Evolutionary conservation across 2,888 invertebrate genomes (phyloP), one percentile per base, ranked within the genome.

Genomic region (Drosophila bunnanda): DNA sequence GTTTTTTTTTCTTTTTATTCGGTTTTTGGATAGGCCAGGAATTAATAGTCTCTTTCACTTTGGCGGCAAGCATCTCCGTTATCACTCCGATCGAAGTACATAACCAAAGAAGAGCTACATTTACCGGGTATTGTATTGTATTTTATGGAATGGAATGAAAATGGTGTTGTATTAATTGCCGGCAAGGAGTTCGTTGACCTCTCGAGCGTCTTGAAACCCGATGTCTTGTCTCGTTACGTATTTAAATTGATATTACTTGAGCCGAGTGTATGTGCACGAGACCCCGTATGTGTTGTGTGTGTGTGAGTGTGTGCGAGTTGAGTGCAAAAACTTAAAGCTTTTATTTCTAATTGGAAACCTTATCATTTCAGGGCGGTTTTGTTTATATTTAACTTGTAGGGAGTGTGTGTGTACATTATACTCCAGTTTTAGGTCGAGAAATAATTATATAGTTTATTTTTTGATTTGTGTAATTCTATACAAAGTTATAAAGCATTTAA

Each of bases 101-200:
- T 67, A 69, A 34, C 70, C 38, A 13, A 34, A 34, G 48, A 64
- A 36, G 32, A 65, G 64, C 64, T 64, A 62, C 62, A 64, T 46
- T 62, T 25, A 22, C 32, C 17, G 28, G 25, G 32, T 43, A 43
- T 43, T n/a, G 58, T 59, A 58, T 59, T 58, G 38, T 46, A 38
- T 44, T 38, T 30, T 68, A 70, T 69, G 61, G 46, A 50, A 50
- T 50, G 50, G 50, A 20, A 32, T 50, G 50, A 9, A 15, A 48
- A 32, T 50, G 50, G 58, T 57, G 56, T 57, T 61, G 59, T 48
- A 61, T 75, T 78, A 61, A 55, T 48, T 67, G 38, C 43, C 32
- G 71, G 64, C 50, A 32, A 20, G 50, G 20, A 50, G 82, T 88
- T 82, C 82, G 80, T 82, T 82, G 82, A 82, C 88, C 81, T 82